phyloP scores from a whole-genome alignment of 2,797 vertebrate species.

The Pipistrellus pygmaeus region DNA sequence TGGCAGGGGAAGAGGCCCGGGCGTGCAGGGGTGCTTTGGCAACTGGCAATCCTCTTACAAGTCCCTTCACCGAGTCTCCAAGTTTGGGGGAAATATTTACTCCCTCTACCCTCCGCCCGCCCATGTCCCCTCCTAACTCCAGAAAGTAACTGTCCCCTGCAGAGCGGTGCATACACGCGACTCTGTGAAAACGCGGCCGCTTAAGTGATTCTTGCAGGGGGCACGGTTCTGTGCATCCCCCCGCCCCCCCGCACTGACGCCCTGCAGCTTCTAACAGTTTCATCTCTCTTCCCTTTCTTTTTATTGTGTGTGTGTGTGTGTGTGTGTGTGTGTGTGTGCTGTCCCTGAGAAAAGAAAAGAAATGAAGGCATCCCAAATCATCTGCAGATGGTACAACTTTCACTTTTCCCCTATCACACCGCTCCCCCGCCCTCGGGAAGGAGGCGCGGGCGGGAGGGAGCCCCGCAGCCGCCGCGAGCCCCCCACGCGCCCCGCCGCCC shows the following conservation, averaged over 20 bases:
- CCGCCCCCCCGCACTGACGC: not conserved
- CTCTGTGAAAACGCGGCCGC: slow-evolving; percentile 39
- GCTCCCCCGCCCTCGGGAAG: not conserved
- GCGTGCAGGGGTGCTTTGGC: not conserved
- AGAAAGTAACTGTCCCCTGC: slow-evolving; percentile 74
- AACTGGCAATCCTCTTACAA: slow-evolving; percentile 41
- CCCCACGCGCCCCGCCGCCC: not conserved
- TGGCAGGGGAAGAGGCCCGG: slow-evolving; percentile 15
- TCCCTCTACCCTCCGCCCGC: slow-evolving; percentile 69
- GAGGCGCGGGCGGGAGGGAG: not conserved
- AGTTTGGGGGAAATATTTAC: slow-evolving; percentile 74
- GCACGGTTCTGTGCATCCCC: not conserved
- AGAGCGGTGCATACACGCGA: slow-evolving; percentile 60
- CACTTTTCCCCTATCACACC: slow-evolving; percentile 71
- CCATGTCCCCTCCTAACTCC: slow-evolving; percentile 35
- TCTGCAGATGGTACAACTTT: slow-evolving; percentile 77
- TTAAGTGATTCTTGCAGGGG: not conserved
- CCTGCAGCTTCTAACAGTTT: slow-evolving; percentile 3
- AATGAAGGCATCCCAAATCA: slow-evolving; percentile 60
- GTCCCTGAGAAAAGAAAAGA: slow-evolving; percentile 67
- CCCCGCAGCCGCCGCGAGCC: not conserved
- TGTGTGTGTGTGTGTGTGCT: not conserved
- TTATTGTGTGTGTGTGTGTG: not conserved
- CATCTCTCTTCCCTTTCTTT: not conserved
- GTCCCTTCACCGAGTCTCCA: slow-evolving; percentile 66